These are phyloP conservation scores for Drosophila repletoides DNA, from an alignment of 1,140 invertebrate species.

Conservation along the genomic window DNA sequence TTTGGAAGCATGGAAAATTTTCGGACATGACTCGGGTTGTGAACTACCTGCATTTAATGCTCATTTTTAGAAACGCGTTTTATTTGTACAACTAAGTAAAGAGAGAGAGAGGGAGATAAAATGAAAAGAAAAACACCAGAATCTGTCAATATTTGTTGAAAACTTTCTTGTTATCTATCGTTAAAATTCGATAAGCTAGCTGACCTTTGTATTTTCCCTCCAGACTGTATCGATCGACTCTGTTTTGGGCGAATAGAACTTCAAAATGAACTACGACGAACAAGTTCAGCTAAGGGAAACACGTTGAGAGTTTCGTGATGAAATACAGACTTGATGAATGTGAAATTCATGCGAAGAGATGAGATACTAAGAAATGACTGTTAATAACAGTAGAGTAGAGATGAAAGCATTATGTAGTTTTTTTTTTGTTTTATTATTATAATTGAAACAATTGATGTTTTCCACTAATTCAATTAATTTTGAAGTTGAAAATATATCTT, in stretches of 20 bases:
- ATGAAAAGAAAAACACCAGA: neutral
- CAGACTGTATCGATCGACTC: no score
- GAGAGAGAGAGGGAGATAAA: slow-evolving; percentile 1
- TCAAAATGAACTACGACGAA: no score
- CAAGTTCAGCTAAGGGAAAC: neutral
- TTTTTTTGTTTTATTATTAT: no score
- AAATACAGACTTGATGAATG: no score
- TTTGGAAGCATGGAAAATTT: slow-evolving; percentile 29
- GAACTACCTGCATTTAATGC: slow-evolving; percentile 44
- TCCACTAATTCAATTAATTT: no score
- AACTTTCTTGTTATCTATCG: slow-evolving; percentile 13
- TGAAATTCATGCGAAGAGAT: neutral
- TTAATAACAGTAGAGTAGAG: no score
- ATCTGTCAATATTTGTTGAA: slow-evolving; percentile 29
- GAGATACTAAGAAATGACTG: neutral
- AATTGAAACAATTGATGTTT: no score
- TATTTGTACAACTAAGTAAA: slow-evolving; percentile 56
- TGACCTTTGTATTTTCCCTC: neutral
- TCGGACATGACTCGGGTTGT: neutral
- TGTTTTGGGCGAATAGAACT: no score
- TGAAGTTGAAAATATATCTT: no score
- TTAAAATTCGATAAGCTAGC: slow-evolving; percentile 16
- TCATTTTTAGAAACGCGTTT: slow-evolving; percentile 35
- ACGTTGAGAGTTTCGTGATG: no score
- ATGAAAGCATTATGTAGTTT: no score